Percentiles rank a stretch among this genome's conserved stretches.
These are phyloP conservation scores for Pseudopipra pipra DNA, from an alignment of 2,113 vertebrate genomes.

Conservation along the genomic window DNA sequence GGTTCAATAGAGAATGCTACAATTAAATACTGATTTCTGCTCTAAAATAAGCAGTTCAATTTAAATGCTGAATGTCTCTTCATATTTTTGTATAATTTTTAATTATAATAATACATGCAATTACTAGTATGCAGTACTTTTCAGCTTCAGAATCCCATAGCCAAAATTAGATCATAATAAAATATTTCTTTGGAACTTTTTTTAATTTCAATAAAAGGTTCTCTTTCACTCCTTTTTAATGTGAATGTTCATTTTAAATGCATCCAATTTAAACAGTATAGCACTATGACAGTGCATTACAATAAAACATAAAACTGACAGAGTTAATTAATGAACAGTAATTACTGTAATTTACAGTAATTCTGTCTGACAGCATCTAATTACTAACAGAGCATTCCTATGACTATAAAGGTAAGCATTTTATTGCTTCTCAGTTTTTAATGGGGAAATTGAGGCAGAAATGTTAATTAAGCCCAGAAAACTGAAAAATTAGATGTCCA, in stretches of 20 bases:
- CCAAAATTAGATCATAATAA: constrained; percentile 60
- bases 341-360: constrained; percentile 67
- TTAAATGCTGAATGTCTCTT: background rate
- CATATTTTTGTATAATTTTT: constrained; percentile 46
- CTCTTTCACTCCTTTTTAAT: constrained; percentile 56
- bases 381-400: constrained; percentile 44
- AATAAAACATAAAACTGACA: constrained; percentile 64
- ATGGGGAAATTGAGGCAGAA: constrained; percentile 50
- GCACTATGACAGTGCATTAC: constrained; percentile 50
- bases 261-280: constrained; percentile 57
- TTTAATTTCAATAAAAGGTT: constrained; percentile 67
- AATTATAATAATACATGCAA: constrained; percentile 43
- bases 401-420: constrained; percentile 55
- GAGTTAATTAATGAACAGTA: constrained; percentile 66
- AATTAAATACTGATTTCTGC: constrained; percentile 33
- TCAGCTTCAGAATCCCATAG: constrained; percentile 4
- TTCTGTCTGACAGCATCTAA: constrained; percentile 61
- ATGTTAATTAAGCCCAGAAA: constrained; percentile 38
- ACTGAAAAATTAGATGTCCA: constrained; percentile 12
- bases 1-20: constrained; percentile 28
- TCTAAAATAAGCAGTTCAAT: constrained; percentile 42
- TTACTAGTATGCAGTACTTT: constrained; percentile 21
- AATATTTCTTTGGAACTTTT: constrained; percentile 54
- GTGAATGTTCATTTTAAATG: constrained; percentile 49
- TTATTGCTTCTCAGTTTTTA: constrained; percentile 53